Evolutionary conservation across 2,888 invertebrate genomes (phyloP).

Genomic region (Drosophila kuntzei): DNA sequence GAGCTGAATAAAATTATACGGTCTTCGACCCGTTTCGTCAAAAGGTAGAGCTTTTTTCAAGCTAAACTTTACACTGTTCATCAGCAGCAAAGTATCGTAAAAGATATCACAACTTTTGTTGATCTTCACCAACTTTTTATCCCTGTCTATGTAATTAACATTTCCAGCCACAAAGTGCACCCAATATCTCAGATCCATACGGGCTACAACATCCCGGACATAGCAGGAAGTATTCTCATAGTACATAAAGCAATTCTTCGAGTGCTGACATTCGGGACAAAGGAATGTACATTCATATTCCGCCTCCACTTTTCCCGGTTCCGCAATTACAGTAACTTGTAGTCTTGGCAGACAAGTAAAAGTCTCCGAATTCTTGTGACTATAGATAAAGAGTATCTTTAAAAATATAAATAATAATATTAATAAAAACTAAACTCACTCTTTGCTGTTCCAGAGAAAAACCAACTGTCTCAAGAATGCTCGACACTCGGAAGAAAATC

Average conservation of each 20-base stretch:
- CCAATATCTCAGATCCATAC: slow-evolving; percentile 74
- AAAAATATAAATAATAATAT: no score
- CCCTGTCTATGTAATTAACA: slow-evolving; percentile 62
- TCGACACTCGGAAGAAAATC: slow-evolving; percentile 68
- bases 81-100: slow-evolving; percentile 75
- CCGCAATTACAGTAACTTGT: slow-evolving; percentile 69
- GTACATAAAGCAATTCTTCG: slow-evolving; percentile 60
- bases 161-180: slow-evolving; percentile 68
- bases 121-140: slow-evolving; percentile 58
- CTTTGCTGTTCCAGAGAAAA: slow-evolving; percentile 74
- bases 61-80: slow-evolving; percentile 54
- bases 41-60: slow-evolving; percentile 6
- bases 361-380: slow-evolving; percentile 52
- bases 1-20: slow-evolving; percentile 77
- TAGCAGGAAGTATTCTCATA: slow-evolving; percentile 58
- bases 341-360: slow-evolving; percentile 69
- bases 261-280: slow-evolving; percentile 56
- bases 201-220: slow-evolving; percentile 63
- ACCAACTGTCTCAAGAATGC: slow-evolving; percentile 78
- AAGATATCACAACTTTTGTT: slow-evolving; percentile 65
- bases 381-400: slow-evolving; percentile 4
- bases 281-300: slow-evolving; percentile 71
- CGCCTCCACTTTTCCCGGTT: slow-evolving; percentile 74
- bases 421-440: slow-evolving; percentile 51
- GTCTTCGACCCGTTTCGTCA: slow-evolving; percentile 14